These are phyloP conservation scores for Caerostris darwini DNA, from an alignment of 1,140 invertebrate genomes.

Conservation along the genomic window DNA sequence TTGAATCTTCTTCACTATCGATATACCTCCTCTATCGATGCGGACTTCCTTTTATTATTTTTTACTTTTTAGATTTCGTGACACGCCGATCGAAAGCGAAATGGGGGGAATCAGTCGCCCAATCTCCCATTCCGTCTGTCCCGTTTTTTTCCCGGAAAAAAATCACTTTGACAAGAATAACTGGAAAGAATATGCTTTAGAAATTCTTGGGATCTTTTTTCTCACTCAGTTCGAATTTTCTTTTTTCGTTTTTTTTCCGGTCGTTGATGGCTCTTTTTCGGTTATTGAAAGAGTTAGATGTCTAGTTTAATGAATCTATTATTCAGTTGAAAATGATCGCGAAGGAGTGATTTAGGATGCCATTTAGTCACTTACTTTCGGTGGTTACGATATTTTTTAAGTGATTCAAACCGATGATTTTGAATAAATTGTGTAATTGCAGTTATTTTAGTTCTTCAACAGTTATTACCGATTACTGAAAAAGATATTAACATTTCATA, in stretches of 20 bases:
- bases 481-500: too few species aligned
- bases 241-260: background rate
- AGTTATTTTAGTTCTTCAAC: too few species aligned
- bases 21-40: background rate
- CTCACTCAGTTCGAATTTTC: background rate
- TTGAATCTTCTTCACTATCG: conserved; percentile 3
- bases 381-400: background rate
- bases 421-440: too few species aligned
- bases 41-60: too few species aligned
- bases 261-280: background rate
- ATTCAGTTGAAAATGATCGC: background rate
- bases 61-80: background rate
- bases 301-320: background rate
- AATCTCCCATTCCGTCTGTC: background rate
- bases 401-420: too few species aligned
- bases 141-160: background rate
- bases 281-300: background rate
- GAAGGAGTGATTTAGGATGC: background rate
- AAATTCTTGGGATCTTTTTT: background rate
- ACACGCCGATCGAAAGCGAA: background rate
- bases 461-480: too few species aligned
- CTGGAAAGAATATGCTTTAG: conserved; percentile 12
- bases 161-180: conserved; percentile 2
- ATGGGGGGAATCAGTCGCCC: background rate
- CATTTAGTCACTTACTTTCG: background rate